Conservation (phyloP, 2,113 vertebrate species). For the Todiramphus chloris region DNA sequence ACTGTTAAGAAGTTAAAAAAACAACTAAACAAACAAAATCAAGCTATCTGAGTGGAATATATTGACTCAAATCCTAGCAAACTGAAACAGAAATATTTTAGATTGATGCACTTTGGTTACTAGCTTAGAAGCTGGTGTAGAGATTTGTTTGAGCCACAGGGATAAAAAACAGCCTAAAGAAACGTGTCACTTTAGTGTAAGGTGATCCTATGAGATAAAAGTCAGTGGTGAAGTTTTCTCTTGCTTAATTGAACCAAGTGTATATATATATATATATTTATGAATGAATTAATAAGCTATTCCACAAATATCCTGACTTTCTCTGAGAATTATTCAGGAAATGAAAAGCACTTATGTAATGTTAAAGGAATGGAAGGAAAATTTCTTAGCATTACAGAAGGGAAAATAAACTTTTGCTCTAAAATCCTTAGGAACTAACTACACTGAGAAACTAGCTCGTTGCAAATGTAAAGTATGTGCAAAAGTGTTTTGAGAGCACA, state of each 20-base stretch:
- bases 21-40: neutral
- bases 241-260: neutral
- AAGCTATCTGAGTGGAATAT: neutral
- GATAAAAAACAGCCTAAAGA: neutral
- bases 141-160: neutral
- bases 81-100: neutral
- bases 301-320: neutral
- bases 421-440: neutral
- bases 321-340: constrained; percentile 54
- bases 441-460: neutral
- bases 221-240: neutral
- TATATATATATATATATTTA: neutral
- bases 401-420: constrained; percentile 6
- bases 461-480: neutral
- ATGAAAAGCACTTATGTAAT: constrained; percentile 51
- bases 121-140: neutral
- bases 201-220: neutral
- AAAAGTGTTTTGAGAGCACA: neutral
- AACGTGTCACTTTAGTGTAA: neutral
- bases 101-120: neutral
- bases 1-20: neutral
- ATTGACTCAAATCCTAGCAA: neutral
- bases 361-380: constrained; percentile 58
- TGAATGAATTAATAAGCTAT: constrained; percentile 14
- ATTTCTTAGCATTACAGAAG: neutral